A percentile compares a stretch with the other conserved stretches of the same genome.
Evolutionary conservation across 1,140 invertebrate genomes (phyloP).

Genomic region (Heliconius himera): DNA sequence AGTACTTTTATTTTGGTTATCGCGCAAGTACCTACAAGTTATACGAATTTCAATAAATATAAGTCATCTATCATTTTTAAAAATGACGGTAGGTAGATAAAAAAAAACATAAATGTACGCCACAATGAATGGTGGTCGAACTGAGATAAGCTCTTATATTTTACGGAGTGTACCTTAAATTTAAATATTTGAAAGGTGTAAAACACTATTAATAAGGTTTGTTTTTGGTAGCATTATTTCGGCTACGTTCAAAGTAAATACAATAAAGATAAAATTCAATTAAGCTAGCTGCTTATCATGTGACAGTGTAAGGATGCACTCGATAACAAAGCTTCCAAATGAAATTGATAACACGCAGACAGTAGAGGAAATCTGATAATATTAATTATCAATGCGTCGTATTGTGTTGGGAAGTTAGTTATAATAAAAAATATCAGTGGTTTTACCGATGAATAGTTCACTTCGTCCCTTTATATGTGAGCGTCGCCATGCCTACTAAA

Average conservation of each 20-base stretch:
- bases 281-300: conserved; percentile 41
- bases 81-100: conserved; percentile 18
- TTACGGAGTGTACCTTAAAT: neutral
- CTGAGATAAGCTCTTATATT: conserved; percentile 7
- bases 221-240: neutral
- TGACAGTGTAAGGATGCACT: conserved; percentile 34
- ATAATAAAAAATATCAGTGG: conserved; percentile 23
- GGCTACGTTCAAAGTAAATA: neutral
- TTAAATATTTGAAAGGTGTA: neutral
- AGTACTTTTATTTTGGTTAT: neutral
- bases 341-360: conserved; percentile 35
- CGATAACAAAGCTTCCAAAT: conserved; percentile 38
- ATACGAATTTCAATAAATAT: neutral
- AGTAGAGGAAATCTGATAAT: conserved; percentile 36
- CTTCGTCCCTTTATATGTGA: conserved; percentile 27
- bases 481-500: conserved; percentile 34
- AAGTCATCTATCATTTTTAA: conserved; percentile 1
- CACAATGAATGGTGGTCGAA: neutral
- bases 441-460: conserved; percentile 37
- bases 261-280: conserved; percentile 42
- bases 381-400: conserved; percentile 30
- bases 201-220: neutral
- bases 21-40: neutral
- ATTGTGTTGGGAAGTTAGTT: conserved; percentile 20
- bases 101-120: conserved; percentile 18